These are phyloP conservation scores for Masnerella sp. DNA, from an alignment of 2,888 invertebrate species.

Conservation along the genomic window DNA sequence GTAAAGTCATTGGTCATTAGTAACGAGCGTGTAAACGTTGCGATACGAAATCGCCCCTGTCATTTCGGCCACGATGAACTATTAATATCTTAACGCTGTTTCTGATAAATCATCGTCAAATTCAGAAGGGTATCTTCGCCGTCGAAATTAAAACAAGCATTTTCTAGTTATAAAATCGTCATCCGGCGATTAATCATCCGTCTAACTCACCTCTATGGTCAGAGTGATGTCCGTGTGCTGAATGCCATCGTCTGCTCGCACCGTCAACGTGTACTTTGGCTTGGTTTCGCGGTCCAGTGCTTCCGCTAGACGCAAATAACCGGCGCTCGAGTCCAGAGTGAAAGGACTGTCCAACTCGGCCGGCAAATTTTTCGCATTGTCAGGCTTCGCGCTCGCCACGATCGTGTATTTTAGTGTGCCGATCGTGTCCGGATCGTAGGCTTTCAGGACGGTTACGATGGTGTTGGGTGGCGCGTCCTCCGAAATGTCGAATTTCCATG, in stretches of 20 bases:
- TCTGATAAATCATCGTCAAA: conserved; percentile 43
- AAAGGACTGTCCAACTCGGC: conserved; percentile 81
- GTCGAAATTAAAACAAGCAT: conserved; percentile 19
- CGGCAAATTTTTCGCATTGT: conserved; percentile 75
- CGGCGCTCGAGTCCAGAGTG: conserved; percentile 84
- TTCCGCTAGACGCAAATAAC: conserved; percentile 86
- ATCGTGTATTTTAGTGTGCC: conserved; percentile 88
- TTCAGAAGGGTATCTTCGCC: conserved; percentile 13
- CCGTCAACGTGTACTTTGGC: conserved; percentile 86
- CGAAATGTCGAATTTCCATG: conserved; percentile 86
- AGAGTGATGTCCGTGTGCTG: conserved; percentile 90
- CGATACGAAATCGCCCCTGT: conserved; percentile 43
- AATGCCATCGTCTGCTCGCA: conserved; percentile 93
- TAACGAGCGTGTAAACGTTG: conserved; percentile 47
- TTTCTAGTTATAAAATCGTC: conserved; percentile 36
- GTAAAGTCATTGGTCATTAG: conserved; percentile 52
- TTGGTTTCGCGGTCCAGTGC: conserved; percentile 90
- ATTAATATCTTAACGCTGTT: conserved; percentile 45
- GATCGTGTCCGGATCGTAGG: conserved; percentile 91
- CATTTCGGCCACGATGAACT: conserved; percentile 29
- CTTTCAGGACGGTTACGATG: conserved; percentile 86
- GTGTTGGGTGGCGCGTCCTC: conserved; percentile 92
- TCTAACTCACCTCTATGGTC: conserved; percentile 85
- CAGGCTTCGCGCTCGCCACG: conserved; percentile 78
- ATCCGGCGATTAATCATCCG: conserved; percentile 31